phyloP scores from a whole-genome alignment of 92 coral and sea anemone genomes.

The Epizoanthus illoricatus region DNA sequence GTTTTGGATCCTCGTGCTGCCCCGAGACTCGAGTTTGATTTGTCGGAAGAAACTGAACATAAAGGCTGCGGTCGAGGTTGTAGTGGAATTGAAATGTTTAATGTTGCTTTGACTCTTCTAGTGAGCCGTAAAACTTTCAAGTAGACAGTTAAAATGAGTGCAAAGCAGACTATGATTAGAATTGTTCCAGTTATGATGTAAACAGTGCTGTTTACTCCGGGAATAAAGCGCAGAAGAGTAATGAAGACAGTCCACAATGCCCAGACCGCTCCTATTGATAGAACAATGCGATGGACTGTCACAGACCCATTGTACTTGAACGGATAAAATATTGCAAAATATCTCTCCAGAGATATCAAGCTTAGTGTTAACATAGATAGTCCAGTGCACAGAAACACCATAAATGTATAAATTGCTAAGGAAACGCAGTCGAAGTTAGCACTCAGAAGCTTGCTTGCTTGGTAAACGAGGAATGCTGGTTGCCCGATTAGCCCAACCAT shows the following conservation, averaged over 20 bases:
- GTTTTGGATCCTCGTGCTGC: constrained; percentile 53
- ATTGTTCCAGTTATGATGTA: constrained; percentile 58
- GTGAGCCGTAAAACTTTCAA: constrained; percentile 62
- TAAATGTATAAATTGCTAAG: constrained; percentile 39
- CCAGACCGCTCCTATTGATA: constrained; percentile 8
- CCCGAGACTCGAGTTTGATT: background rate
- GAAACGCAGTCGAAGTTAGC: constrained; percentile 29
- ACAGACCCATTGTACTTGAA: constrained; percentile 30
- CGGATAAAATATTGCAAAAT: constrained; percentile 42
- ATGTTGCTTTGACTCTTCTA: constrained; percentile 39
- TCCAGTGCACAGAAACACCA: constrained; percentile 35
- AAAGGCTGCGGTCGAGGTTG: background rate
- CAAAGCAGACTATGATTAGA: constrained; percentile 54
- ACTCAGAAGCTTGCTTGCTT: constrained; percentile 54
- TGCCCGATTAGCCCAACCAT: constrained; percentile 54
- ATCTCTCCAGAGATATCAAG: constrained; percentile 33
- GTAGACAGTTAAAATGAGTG: constrained; percentile 59
- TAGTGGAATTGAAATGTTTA: background rate
- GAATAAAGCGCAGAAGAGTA: constrained; percentile 48
- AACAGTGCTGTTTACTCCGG: constrained; percentile 52
- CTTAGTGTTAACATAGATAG: constrained; percentile 35
- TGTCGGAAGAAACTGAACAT: background rate
- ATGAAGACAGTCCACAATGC: constrained; percentile 45
- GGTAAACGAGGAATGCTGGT: constrained; percentile 71
- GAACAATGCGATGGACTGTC: constrained; percentile 32